These are phyloP conservation scores for Trachemys scripta DNA, from an alignment of 2,113 vertebrate genomes.

Conservation along the genomic window DNA sequence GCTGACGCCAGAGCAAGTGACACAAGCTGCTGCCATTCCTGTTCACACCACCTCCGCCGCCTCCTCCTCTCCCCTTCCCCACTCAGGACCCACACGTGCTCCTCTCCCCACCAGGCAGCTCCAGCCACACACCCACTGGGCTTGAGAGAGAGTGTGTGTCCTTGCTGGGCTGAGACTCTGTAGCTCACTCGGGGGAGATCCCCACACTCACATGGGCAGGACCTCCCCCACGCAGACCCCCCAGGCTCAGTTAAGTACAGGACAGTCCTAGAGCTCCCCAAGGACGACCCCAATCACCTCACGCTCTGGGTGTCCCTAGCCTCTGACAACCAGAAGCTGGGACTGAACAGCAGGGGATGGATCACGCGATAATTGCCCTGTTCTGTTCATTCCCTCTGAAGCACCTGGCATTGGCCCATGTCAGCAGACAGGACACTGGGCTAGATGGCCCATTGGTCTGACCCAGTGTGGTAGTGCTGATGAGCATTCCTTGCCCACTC, in stretches of 20 bases:
- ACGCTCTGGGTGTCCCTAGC: not conserved
- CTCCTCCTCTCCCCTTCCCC: slow-evolving; percentile 69
- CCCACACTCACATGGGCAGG: not conserved
- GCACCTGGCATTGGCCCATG: not conserved
- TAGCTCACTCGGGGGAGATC: not conserved
- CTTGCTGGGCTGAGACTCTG: not conserved
- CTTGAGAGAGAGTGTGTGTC: not conserved
- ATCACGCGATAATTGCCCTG: too few relatives aligned
- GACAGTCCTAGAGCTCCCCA: not conserved
- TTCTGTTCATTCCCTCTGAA: not conserved
- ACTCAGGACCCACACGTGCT: slow-evolving; percentile 52
- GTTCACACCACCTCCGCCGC: slow-evolving; percentile 74
- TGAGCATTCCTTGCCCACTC: not conserved
- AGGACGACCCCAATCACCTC: not conserved
- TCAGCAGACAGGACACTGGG: not conserved
- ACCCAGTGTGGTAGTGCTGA: not conserved
- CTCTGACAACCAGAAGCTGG: too few relatives aligned
- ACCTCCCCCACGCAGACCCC: not conserved
- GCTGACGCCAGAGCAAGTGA: slow-evolving; percentile 77
- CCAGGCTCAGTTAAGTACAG: not conserved
- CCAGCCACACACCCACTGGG: not conserved
- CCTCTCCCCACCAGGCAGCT: slow-evolving; percentile 33
- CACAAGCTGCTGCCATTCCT: slow-evolving; percentile 72
- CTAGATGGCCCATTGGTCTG: not conserved
- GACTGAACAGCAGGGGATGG: too few relatives aligned